These are phyloP conservation scores for Drosophila histrio DNA, from an alignment of 2,888 invertebrate species.

Conservation along the genomic window DNA sequence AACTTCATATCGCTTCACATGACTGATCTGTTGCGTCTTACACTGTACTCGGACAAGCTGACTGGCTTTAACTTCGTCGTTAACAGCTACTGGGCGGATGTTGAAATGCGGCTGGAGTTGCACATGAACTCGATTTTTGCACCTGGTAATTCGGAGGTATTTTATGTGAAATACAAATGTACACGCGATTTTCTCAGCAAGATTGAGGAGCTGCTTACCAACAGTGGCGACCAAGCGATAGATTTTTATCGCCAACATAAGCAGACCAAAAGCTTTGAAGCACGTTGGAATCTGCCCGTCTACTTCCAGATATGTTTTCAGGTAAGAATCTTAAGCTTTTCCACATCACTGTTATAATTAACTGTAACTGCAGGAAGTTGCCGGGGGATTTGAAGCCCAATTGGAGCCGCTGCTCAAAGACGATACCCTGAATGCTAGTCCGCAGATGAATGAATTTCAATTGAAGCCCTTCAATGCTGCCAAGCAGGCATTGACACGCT, in stretches of 20 bases:
- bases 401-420: conserved; percentile 77
- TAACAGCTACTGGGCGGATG: conserved; percentile 94
- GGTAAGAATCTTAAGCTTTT: conserved; percentile 79
- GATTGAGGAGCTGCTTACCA: conserved; percentile 87
- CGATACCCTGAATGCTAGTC: conserved; percentile 42
- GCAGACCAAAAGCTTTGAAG: conserved; percentile 91
- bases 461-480: conserved; percentile 84
- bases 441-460: conserved; percentile 55
- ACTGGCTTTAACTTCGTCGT: conserved; percentile 91
- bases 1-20: conserved; percentile 89
- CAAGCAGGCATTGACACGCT: conserved; percentile 86
- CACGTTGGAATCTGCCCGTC: conserved; percentile 97
- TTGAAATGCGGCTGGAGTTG: conserved; percentile 92
- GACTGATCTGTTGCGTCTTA: conserved; percentile 85
- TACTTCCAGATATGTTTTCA: conserved; percentile 97
- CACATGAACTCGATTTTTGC: conserved; percentile 94
- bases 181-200: conserved; percentile 90
- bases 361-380: conserved; percentile 87
- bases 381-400: conserved; percentile 85
- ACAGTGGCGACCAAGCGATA: conserved; percentile 85
- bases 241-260: conserved; percentile 85
- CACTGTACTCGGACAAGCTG: conserved; percentile 85
- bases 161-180: conserved; percentile 92
- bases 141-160: conserved; percentile 95
- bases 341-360: not conserved